Conservation (phyloP, 2,888 invertebrate species). For the Melanchra persicariae region DNA sequence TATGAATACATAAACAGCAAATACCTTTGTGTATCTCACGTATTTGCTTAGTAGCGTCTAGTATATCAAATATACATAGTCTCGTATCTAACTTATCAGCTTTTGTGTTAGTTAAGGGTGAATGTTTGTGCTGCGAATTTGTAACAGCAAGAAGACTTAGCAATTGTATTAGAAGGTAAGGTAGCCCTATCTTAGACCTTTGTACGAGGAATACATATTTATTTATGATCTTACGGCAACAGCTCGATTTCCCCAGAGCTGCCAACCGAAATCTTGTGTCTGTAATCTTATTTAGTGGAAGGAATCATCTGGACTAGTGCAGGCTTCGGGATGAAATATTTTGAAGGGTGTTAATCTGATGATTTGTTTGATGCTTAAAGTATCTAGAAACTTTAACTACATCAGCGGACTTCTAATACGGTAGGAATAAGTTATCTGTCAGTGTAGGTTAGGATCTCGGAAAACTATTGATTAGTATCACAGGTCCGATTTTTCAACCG, state of each 20-base stretch:
- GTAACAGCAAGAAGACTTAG: conserved; percentile 14
- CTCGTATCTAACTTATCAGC: conserved; percentile 19
- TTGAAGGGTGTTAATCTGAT: background rate
- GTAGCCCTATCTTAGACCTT: background rate
- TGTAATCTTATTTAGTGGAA: conserved; percentile 6
- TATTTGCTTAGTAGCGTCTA: conserved; percentile 14
- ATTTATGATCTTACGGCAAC: conserved; percentile 23
- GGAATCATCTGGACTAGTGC: conserved; percentile 16
- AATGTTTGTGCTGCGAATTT: conserved; percentile 15
- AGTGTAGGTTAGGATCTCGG: background rate
- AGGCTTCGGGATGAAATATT: conserved; percentile 2
- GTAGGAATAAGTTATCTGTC: background rate
- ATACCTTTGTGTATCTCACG: conserved; percentile 1
- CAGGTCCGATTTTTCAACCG: no score
- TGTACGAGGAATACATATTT: conserved; percentile 36
- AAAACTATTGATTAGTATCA: background rate
- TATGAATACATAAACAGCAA: conserved; percentile 11
- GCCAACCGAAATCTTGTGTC: background rate
- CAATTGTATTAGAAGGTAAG: conserved; percentile 8
- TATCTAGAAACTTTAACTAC: background rate
- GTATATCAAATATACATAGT: conserved; percentile 6
- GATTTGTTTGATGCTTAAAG: background rate
- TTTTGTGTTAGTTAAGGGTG: conserved; percentile 10
- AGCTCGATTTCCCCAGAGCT: conserved; percentile 40
- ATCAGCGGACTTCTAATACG: background rate